These are phyloP conservation scores for Anomalospiza imberbis DNA, from an alignment of 2,797 vertebrate species.

Conservation along the genomic window DNA sequence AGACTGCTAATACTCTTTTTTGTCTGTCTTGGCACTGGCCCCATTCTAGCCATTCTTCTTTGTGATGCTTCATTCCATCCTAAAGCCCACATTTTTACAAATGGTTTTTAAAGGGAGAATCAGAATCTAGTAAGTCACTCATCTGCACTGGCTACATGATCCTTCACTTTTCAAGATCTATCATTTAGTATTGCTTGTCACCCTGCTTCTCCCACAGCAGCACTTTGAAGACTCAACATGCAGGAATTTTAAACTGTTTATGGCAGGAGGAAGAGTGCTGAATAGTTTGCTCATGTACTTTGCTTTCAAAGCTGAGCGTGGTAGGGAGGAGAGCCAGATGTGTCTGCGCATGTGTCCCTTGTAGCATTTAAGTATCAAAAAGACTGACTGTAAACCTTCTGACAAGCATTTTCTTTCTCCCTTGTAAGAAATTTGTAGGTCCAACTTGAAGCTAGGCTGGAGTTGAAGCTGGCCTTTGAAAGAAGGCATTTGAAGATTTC, in stretches of 20 bases:
- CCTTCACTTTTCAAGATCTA: background rate
- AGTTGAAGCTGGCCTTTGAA: background rate
- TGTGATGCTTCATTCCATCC: background rate
- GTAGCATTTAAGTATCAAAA: constrained; percentile 4
- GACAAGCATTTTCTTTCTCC: background rate
- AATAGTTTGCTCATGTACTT: constrained; percentile 39
- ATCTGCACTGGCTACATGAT: background rate
- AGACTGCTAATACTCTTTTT: constrained; percentile 32
- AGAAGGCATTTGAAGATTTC: background rate
- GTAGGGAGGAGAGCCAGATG: background rate
- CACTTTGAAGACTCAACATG: constrained; percentile 23
- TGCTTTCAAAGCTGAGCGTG: background rate
- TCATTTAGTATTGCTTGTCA: constrained; percentile 11
- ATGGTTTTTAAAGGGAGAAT: background rate
- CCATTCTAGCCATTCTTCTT: constrained; percentile 7
- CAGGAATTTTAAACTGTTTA: constrained; percentile 51
- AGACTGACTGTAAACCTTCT: background rate
- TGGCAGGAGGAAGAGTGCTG: constrained; percentile 29
- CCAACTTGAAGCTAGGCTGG: background rate
- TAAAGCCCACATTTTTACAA: background rate
- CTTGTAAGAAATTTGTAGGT: background rate
- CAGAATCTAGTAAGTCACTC: background rate
- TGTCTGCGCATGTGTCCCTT: background rate
- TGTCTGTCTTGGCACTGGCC: constrained; percentile 17
- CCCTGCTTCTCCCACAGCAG: constrained; percentile 22